Evolutionary conservation across 2,113 vertebrate genomes (phyloP).

Genomic region (Callaeas wilsoni): DNA sequence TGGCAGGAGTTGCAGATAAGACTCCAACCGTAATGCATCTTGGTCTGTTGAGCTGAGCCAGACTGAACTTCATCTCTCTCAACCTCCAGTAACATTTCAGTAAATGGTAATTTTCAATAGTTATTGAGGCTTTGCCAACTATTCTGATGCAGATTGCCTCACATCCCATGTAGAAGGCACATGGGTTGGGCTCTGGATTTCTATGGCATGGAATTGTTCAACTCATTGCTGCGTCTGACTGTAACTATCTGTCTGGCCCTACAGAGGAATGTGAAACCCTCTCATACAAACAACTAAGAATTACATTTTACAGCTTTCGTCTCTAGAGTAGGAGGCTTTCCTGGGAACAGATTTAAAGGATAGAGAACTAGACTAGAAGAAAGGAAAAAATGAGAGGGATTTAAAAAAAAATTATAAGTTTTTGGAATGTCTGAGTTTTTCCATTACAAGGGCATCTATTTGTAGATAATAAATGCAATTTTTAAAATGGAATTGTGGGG

Average conservation of each 20-base stretch:
- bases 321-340: background rate
- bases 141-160: conserved; percentile 11
- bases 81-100: background rate
- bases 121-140: background rate
- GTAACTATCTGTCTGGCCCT: background rate
- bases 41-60: background rate
- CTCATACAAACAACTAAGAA: background rate
- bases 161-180: background rate
- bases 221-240: background rate
- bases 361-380: background rate
- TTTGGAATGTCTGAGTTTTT: background rate
- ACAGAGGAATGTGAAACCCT: conserved; percentile 4
- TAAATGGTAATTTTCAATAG: background rate
- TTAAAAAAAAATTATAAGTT: background rate
- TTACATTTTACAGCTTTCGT: background rate
- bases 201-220: background rate
- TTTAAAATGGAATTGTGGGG: background rate
- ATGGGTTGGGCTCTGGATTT: background rate
- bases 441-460: background rate
- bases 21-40: background rate
- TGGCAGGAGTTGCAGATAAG: background rate
- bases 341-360: background rate
- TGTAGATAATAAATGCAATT: background rate
- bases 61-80: background rate
- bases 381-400: background rate